Evolutionary conservation across 2,888 invertebrate species (phyloP), one percentile per base, ranked within the genome.

Genomic region (Agapostemon virescens): DNA sequence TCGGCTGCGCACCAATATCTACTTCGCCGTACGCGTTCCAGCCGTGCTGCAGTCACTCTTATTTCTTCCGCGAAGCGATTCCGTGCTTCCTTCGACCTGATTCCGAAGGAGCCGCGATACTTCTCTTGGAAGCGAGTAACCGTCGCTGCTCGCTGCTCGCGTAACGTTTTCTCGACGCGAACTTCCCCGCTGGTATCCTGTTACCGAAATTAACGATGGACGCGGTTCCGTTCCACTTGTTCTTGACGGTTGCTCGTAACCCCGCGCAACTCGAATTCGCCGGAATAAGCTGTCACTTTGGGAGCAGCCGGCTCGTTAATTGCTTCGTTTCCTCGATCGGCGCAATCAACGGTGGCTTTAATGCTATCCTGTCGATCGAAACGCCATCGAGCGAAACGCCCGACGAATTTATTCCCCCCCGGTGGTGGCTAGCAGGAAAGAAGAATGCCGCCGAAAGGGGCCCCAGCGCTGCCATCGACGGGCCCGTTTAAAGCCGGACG

Each of bases 401-500:
- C 68, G 49, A 58, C 64, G 52, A 81, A 77, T 81, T 73, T 74
- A 74, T 69, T 61, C 63, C 23, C 55, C 55, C 23, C 49, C 40
- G 13, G 13, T 36, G 49, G 20, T 30, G 11, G 23, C 36, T 38
- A 40, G 52, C 38, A 13, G 64, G 30, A 38, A 61, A 58, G 42
- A 73, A 68, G 73, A 68, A 64, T 45, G 73, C 49, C 15, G 58
- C 23, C 63, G 36, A 61, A 64, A 45, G 67, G 42, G 55, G n/a
- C 11, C 36, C 72, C n/a, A 33, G 20, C 42, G 17, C 63, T 33
- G n/a, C 33, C 66, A 26, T 9, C 69, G 66, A 74, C 61, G 69
- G 61, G 75, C 70, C 42, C 75, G 84, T 79, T 84, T 82, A 82
- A 77, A 75, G 73, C 69, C 74, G 64, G 75, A 75, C 82, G 76